phyloP scores from a whole-genome alignment of 2,113 vertebrate species.

The Trogon melanurus region DNA sequence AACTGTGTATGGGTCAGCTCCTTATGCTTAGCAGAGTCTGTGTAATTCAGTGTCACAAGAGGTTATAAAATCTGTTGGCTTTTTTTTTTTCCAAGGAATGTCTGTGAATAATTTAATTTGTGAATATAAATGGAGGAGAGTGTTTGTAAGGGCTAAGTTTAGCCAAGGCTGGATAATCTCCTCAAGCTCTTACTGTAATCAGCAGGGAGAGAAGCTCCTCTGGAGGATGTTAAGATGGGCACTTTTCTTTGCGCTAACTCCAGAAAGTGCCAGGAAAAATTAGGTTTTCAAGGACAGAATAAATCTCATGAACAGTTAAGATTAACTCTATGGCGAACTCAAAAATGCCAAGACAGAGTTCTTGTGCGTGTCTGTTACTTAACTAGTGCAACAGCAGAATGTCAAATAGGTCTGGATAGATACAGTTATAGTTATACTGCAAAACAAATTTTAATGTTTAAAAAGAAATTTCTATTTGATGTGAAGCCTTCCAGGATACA shows the following conservation, averaged over 20 bases:
- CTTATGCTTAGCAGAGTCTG: background rate
- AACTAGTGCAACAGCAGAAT: background rate
- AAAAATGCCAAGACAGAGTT: background rate
- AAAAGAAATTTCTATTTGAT: background rate
- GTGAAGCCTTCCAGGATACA: background rate
- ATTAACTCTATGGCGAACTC: background rate
- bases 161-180: background rate
- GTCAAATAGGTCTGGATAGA: background rate
- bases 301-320: constrained; percentile 9
- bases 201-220: background rate
- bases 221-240: background rate
- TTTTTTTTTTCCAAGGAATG: background rate
- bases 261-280: background rate
- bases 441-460: background rate
- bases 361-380: background rate
- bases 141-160: background rate
- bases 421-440: background rate
- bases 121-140: background rate
- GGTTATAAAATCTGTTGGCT: background rate
- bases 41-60: background rate
- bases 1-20: background rate
- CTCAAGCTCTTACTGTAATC: background rate
- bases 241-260: background rate
- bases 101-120: constrained; percentile 34
- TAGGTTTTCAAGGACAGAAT: background rate